These are phyloP conservation scores for Leucoma salicis DNA, from an alignment of 2,888 invertebrate species.

Conservation along the genomic window DNA sequence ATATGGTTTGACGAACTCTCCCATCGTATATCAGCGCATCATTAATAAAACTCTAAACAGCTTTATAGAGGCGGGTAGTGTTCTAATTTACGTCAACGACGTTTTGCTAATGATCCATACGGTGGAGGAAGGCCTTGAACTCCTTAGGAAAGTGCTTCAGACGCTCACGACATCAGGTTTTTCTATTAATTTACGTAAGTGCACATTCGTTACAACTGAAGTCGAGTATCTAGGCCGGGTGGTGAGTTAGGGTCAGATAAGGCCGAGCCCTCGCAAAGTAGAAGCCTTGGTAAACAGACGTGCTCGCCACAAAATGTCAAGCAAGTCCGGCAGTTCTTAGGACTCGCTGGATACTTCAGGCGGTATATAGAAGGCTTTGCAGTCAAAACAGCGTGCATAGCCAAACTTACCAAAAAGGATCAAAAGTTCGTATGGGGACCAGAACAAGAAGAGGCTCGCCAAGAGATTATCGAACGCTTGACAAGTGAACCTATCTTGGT, in stretches of 20 bases:
- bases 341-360: constrained; percentile 30
- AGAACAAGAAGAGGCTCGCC: constrained; percentile 1
- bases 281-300: background rate
- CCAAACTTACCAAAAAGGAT: constrained; percentile 7
- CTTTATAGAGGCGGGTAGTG: background rate
- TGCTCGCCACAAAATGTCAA: background rate
- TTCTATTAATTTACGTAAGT: background rate
- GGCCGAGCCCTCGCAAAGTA: background rate
- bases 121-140: background rate
- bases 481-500: constrained; percentile 17
- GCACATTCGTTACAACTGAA: background rate
- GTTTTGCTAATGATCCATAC: background rate
- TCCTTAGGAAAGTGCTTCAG: background rate
- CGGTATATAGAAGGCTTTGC: constrained; percentile 19
- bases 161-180: background rate
- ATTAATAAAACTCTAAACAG: background rate
- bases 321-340: constrained; percentile 22
- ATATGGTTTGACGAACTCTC: background rate
- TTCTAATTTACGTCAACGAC: background rate
- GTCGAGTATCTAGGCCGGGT: background rate
- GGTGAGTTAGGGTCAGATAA: background rate
- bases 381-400: constrained; percentile 6
- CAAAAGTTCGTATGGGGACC: constrained; percentile 5
- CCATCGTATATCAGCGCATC: background rate
- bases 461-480: constrained; percentile 1